Conservation (phyloP, 2,888 invertebrate species). For the Rhingia rostrata region DNA sequence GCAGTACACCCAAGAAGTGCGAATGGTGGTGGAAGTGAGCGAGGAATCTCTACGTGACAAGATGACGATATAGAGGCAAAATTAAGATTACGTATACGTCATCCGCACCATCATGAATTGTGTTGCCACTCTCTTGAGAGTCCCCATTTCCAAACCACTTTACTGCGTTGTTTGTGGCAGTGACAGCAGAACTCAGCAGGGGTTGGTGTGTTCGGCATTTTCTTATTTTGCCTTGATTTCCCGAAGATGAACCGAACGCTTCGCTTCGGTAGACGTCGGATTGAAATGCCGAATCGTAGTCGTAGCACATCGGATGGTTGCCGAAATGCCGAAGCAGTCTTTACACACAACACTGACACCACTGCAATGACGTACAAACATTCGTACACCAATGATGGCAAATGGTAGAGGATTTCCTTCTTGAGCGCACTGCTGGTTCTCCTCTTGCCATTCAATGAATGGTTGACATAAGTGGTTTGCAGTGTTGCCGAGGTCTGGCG, state of each 20-base stretch:
- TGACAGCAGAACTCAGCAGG: slow-evolving; percentile 24
- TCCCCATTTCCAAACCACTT: slow-evolving; percentile 42
- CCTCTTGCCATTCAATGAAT: slow-evolving; percentile 34
- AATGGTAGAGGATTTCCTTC: slow-evolving; percentile 44
- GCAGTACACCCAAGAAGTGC: background rate
- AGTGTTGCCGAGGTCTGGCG: slow-evolving; percentile 18
- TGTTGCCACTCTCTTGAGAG: slow-evolving; percentile 43
- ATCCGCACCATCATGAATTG: slow-evolving; percentile 55
- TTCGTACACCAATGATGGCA: slow-evolving; percentile 3
- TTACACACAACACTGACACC: slow-evolving; percentile 34
- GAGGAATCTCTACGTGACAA: slow-evolving; percentile 60
- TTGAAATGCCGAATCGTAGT: background rate
- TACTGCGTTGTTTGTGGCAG: slow-evolving; percentile 41
- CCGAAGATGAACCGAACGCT: slow-evolving; percentile 46
- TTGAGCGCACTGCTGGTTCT: slow-evolving; percentile 5
- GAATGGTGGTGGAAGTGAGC: background rate
- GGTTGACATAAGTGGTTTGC: slow-evolving; percentile 50
- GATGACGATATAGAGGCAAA: slow-evolving; percentile 63
- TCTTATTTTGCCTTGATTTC: background rate
- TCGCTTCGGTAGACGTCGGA: slow-evolving; percentile 30
- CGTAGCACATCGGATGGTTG: slow-evolving; percentile 27
- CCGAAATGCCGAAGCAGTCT: slow-evolving; percentile 45
- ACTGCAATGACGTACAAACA: slow-evolving; percentile 19
- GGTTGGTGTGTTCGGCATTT: slow-evolving; percentile 13
- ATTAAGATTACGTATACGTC: slow-evolving; percentile 68